Percentiles rank a stretch among this genome's conserved stretches.
Conservation (phyloP, 2,113 vertebrate genomes). For the Microcebus murinus region DNA sequence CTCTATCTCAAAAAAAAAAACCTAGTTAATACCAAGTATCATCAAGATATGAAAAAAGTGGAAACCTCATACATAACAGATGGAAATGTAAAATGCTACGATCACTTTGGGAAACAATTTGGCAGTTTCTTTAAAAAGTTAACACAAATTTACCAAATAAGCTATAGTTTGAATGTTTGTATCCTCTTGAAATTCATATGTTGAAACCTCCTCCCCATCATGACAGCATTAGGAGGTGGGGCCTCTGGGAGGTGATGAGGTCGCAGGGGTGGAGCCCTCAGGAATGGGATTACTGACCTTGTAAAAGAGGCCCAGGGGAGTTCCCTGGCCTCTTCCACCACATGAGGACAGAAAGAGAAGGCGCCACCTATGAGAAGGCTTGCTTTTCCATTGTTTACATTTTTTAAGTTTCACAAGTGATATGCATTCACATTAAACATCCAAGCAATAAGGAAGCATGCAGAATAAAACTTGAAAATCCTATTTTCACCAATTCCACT, state of each 20-base stretch:
- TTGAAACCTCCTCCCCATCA: background rate
- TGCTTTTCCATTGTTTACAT: background rate
- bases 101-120: background rate
- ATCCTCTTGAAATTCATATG: background rate
- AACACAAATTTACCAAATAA: background rate
- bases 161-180: background rate
- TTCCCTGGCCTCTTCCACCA: background rate
- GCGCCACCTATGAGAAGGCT: background rate
- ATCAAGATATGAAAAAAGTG: background rate
- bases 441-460: background rate
- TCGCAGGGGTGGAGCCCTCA: background rate
- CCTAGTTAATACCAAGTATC: background rate
- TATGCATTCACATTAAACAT: background rate
- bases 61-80: background rate
- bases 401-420: background rate
- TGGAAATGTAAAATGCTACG: background rate
- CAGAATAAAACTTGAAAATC: conserved; percentile 19
- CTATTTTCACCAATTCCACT: background rate
- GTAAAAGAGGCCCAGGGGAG: background rate
- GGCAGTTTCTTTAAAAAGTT: background rate
- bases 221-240: background rate
- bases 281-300: background rate
- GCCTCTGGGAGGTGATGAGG: background rate
- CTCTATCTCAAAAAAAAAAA: no score
- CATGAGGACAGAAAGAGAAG: background rate